phyloP scores from a whole-genome alignment of 2,797 vertebrate genomes.

The Prionace glauca region DNA sequence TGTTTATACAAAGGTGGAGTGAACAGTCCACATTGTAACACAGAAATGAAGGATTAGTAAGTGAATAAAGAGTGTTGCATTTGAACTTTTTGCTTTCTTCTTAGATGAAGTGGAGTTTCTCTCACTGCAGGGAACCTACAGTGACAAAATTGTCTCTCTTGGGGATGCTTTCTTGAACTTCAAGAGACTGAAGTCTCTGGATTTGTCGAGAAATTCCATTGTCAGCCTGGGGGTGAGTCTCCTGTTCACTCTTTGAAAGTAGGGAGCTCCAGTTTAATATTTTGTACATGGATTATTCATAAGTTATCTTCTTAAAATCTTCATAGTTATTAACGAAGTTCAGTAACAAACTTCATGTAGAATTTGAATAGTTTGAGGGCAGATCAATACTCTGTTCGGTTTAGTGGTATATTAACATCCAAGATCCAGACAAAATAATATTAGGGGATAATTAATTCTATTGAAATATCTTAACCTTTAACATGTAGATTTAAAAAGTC shows the following conservation, averaged over 20 bases:
- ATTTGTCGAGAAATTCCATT: conserved; percentile 36
- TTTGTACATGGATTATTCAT: neutral
- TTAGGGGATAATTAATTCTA: neutral
- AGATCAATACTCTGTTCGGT: neutral
- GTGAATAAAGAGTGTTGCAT: neutral
- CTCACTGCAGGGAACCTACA: conserved; percentile 11
- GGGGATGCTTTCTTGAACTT: conserved; percentile 31
- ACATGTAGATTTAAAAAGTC: neutral
- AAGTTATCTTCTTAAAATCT: neutral
- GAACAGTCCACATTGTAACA: neutral
- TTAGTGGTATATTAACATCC: neutral
- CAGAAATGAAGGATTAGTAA: neutral
- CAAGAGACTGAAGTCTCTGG: conserved; percentile 13
- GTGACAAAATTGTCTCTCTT: conserved; percentile 22
- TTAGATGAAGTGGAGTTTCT: conserved; percentile 36
- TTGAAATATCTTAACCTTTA: neutral
- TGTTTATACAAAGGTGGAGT: neutral
- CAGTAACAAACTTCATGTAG: neutral
- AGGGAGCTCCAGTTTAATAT: neutral
- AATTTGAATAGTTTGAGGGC: neutral
- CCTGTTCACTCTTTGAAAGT: neutral
- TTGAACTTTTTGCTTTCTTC: neutral
- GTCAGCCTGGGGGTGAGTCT: conserved; percentile 34
- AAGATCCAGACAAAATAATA: neutral
- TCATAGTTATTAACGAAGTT: neutral